Percentiles rank a stretch among this genome's conserved stretches.
These are phyloP conservation scores for Gymnocheta viridis DNA, from an alignment of 2,888 invertebrate genomes.

Conservation along the genomic window DNA sequence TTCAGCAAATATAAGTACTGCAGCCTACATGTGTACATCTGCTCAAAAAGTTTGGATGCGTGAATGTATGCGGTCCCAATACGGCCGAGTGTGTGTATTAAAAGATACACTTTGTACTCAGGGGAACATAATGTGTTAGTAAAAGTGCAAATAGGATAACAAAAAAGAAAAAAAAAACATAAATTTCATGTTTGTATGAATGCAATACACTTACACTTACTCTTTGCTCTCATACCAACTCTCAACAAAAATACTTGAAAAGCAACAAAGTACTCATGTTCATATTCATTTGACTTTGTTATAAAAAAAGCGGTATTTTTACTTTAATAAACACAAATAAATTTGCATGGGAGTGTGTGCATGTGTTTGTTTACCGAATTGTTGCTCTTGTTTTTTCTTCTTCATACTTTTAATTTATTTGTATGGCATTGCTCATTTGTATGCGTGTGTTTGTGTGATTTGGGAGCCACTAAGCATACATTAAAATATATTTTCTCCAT, in stretches of 20 bases:
- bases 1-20: not conserved
- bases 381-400: conserved; percentile 40
- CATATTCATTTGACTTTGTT: conserved; percentile 48
- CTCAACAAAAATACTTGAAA: conserved; percentile 29
- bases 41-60: not conserved
- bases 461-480: conserved; percentile 55
- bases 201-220: conserved; percentile 9
- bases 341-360: not conserved
- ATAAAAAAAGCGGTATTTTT: conserved; percentile 10
- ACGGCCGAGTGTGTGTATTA: conserved; percentile 4
- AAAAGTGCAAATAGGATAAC: not conserved
- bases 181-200: not conserved
- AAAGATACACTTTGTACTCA: conserved; percentile 19
- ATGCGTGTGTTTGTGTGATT: conserved; percentile 9
- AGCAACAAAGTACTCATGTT: conserved; percentile 41
- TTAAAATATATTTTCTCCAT: conserved; percentile 57
- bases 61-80: not conserved
- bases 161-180: not conserved
- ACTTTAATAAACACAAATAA: not conserved
- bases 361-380: conserved; percentile 9
- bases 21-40: not conserved
- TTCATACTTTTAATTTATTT: conserved; percentile 43
- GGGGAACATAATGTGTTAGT: conserved; percentile 42
- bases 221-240: conserved; percentile 16
- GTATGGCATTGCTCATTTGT: conserved; percentile 45